Conservation (phyloP, 2,797 vertebrate genomes). For the Alca torda region DNA sequence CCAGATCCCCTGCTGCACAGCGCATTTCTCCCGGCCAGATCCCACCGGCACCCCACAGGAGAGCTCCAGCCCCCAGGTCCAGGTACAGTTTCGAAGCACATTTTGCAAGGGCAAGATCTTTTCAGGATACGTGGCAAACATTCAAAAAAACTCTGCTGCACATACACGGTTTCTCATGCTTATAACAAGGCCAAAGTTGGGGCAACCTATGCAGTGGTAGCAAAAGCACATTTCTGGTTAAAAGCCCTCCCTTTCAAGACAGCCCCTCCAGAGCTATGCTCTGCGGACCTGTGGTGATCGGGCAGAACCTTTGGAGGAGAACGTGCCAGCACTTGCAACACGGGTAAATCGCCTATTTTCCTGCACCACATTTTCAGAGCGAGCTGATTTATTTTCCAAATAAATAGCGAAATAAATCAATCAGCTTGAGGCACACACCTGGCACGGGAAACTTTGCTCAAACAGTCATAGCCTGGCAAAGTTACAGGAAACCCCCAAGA, state of each 20-base stretch:
- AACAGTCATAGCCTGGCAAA: conserved; percentile 23
- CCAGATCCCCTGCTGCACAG: not conserved
- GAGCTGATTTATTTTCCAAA: conserved; percentile 20
- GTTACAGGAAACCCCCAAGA: conserved; percentile 25
- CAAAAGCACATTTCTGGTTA: not conserved
- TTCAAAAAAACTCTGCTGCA: not conserved
- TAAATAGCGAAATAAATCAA: conserved; percentile 18
- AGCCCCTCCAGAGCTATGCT: not conserved
- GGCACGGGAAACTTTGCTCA: conserved; percentile 22
- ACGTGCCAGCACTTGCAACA: not conserved
- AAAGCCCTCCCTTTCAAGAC: not conserved
- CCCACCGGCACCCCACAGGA: not conserved
- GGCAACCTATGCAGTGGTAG: not conserved
- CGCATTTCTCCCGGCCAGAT: not conserved
- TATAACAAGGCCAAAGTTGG: not conserved
- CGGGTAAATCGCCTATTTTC: fast-evolving
- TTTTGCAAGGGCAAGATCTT: not conserved
- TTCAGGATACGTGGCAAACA: not conserved
- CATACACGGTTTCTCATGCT: not conserved
- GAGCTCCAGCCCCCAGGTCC: not conserved
- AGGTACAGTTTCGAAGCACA: not conserved
- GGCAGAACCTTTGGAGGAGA: not conserved
- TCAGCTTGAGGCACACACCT: conserved; percentile 48
- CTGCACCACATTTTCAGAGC: not conserved
- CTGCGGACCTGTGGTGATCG: not conserved